Base-by-base conservation (phyloP, 2,888 invertebrate species). In the Sesamia inferens region DNA sequence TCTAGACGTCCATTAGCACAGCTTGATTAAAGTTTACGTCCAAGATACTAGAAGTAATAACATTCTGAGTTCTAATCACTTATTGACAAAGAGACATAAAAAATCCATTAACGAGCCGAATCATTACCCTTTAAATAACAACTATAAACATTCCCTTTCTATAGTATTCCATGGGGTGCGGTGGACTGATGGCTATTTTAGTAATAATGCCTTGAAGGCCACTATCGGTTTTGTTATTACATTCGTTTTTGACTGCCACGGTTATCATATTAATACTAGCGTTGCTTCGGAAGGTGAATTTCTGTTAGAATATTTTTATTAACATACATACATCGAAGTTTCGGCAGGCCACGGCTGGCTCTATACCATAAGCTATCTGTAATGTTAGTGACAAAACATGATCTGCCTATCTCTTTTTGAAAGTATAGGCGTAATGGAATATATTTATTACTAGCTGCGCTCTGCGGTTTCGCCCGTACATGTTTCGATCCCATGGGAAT, bases 141-240 rank as follows among this genome's bases (percentile, higher is more conserved):
- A 86, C 88, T 87, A 87, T 91, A 90, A 90, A 90, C 90, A 88
- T 86, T 82, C 81, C 84, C 79, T 88, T 83, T 78, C 88, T 87
- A 90, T 92, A 87, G 89, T 91, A 87, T 85, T 85, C 76, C 71
- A 72, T 81, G 73, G 87, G 76, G 88, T 91, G 88, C 48, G 88
- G 92, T 93, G 86, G 91, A 84, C 91, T 89, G 88, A 90, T 89
- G 85, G 78, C 79, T 85, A 85, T 90, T 91, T 90, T 91, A 90
- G 86, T 87, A 86, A 85, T 88, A 83, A 31, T 31, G 31, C 87
- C 90, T 87, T 85, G 86, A 84, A 83, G 79, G 87, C 87, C 87
- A 91, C 89, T 91, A 91, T 91, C 90, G 78, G 86, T 86, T 88
- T 87, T 85, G 83, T 86, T 88, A 87, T 88, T 87, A 79, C 85